phyloP scores from a whole-genome alignment of 2,113 vertebrate genomes.

The Takifugu bimaculatus region DNA sequence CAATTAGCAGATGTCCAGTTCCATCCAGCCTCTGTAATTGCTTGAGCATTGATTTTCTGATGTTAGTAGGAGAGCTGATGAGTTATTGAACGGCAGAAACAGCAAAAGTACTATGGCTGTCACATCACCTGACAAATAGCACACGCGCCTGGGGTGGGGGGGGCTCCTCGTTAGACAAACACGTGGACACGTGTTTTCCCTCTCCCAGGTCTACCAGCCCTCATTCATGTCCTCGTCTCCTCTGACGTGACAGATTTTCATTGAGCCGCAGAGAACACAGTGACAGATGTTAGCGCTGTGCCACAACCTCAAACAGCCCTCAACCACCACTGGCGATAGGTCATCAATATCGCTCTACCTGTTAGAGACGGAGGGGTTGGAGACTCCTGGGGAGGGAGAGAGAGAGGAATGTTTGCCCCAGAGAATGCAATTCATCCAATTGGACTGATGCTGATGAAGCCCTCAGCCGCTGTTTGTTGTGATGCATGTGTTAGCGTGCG shows the following conservation, averaged over 20 bases:
- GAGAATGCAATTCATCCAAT: constrained; percentile 46
- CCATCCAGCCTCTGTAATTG: no score
- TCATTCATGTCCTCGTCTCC: constrained; percentile 56
- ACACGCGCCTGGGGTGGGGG: constrained; percentile 18
- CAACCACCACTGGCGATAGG: constrained; percentile 47
- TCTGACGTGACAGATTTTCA: constrained; percentile 58
- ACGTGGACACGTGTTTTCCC: constrained; percentile 32
- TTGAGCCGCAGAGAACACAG: constrained; percentile 44
- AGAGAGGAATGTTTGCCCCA: constrained; percentile 11
- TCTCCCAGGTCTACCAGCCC: constrained; percentile 29
- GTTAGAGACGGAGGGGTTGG: constrained; percentile 33
- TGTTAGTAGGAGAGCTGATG: no score
- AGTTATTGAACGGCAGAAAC: constrained; percentile 10
- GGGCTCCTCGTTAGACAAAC: constrained; percentile 15
- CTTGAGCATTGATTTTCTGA: no score
- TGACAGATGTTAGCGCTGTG: constrained; percentile 68
- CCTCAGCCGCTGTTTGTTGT: constrained; percentile 27
- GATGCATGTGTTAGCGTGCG: constrained; percentile 27
- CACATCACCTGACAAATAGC: constrained; percentile 20
- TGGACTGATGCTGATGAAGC: constrained; percentile 62
- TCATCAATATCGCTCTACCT: constrained; percentile 63
- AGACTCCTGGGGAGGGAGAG: constrained; percentile 7
- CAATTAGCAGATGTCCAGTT: no score
- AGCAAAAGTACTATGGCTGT: constrained; percentile 15
- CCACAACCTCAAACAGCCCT: constrained; percentile 45